Conservation (phyloP, 2,888 invertebrate species). For the Therioaphis trifolii region DNA sequence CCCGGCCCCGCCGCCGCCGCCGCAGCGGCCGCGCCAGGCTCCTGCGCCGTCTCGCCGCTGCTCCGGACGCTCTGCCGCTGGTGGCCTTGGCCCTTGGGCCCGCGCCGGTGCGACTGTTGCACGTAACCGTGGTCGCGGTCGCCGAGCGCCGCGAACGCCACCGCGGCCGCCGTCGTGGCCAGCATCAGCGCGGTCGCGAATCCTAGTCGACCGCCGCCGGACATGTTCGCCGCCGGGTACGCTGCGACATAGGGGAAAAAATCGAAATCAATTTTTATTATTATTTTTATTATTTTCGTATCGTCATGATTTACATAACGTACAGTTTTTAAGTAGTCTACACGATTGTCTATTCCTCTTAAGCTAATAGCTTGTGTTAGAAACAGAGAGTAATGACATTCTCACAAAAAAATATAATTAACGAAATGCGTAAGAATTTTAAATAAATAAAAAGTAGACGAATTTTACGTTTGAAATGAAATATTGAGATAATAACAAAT, state of each 20-base stretch:
- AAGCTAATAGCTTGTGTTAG: too few relatives aligned
- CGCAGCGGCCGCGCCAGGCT: neutral
- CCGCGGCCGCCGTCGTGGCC: neutral
- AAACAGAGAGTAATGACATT: too few relatives aligned
- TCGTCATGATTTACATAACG: too few relatives aligned
- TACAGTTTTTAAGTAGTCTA: too few relatives aligned
- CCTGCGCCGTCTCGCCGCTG: neutral
- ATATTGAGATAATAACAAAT: too few relatives aligned
- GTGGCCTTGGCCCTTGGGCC: neutral
- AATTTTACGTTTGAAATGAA: too few relatives aligned
- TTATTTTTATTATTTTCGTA: too few relatives aligned
- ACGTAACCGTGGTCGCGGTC: constrained; percentile 22
- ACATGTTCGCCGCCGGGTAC: neutral
- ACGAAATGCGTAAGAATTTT: too few relatives aligned
- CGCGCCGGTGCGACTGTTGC: constrained; percentile 1
- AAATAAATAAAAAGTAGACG: too few relatives aligned
- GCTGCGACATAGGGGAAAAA: neutral
- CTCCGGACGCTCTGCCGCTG: neutral
- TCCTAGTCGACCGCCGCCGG: neutral
- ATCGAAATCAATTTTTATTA: too few relatives aligned
- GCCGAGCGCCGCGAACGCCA: neutral
- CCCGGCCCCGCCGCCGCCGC: constrained; percentile 13
- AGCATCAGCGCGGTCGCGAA: neutral
- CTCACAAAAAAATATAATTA: too few relatives aligned
- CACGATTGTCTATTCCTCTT: too few relatives aligned